Conservation (phyloP, 2,797 vertebrate genomes). For the Crocidura indochinensis region DNA sequence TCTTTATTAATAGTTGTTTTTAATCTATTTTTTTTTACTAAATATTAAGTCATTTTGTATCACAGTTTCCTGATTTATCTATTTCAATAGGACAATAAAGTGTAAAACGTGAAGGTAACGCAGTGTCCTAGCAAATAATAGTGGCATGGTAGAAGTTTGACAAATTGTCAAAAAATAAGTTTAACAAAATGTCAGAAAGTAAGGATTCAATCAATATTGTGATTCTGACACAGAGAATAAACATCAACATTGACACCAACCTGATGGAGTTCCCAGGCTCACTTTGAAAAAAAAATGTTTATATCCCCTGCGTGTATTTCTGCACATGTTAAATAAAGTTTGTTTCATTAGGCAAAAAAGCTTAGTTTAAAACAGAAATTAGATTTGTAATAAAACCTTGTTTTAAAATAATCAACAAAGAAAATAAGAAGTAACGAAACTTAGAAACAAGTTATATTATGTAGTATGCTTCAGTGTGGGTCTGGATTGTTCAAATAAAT, state of each 20-base stretch:
- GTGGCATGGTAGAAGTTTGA: no score
- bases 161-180: no score
- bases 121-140: no score
- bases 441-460: background rate
- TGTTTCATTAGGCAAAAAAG: background rate
- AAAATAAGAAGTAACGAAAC: background rate
- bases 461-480: background rate
- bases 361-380: slow-evolving; percentile 20
- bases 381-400: slow-evolving; percentile 13
- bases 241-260: background rate
- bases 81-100: no score
- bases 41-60: no score
- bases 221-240: background rate
- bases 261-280: background rate
- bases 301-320: background rate
- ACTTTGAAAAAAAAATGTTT: slow-evolving; percentile 7
- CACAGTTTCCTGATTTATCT: no score
- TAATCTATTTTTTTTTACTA: no score
- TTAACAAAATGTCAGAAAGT: background rate
- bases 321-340: slow-evolving; percentile 2
- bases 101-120: no score
- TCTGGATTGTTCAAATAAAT: slow-evolving; percentile 3
- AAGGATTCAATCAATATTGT: background rate
- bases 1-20: no score
- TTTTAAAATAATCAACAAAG: slow-evolving; percentile 46